Evolutionary conservation across 2,113 vertebrate genomes (phyloP).

Genomic region (Urocitellus parryii): DNA sequence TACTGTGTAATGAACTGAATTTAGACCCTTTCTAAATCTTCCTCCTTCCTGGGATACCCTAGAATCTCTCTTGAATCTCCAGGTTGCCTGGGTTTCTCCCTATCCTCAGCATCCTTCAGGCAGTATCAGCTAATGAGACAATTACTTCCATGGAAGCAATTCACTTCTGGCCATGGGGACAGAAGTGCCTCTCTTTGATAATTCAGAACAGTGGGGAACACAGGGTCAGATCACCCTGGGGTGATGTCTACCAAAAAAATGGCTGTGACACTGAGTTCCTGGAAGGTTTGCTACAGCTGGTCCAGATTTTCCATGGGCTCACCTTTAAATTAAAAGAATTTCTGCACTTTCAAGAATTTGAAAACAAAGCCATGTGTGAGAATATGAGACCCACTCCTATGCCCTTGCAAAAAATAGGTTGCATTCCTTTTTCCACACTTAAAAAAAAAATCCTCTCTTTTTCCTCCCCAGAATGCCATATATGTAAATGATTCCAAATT

Average conservation of each 20-base stretch:
- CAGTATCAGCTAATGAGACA: conserved; percentile 58
- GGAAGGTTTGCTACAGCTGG: conserved; percentile 81
- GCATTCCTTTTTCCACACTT: conserved; percentile 60
- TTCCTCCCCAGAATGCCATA: conserved; percentile 34
- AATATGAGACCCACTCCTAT: conserved; percentile 64
- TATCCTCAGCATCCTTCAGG: not conserved
- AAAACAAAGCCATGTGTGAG: conserved; percentile 81
- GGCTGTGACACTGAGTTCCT: conserved; percentile 65
- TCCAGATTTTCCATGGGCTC: conserved; percentile 80
- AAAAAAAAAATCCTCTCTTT: conserved; percentile 5
- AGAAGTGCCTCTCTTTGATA: conserved; percentile 70
- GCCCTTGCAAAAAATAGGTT: conserved; percentile 70
- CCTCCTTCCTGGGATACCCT: not conserved
- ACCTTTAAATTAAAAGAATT: conserved; percentile 82
- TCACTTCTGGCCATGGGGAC: conserved; percentile 4
- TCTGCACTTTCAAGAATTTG: conserved; percentile 82
- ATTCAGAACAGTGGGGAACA: conserved; percentile 70
- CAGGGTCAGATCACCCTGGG: conserved; percentile 68
- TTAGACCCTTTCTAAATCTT: not conserved
- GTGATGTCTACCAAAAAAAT: conserved; percentile 62
- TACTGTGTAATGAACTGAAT: conserved; percentile 9
- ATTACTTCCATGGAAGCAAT: conserved; percentile 58
- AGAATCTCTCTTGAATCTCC: not conserved
- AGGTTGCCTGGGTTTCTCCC: not conserved
- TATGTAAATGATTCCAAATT: conserved; percentile 77